These are phyloP conservation scores for Ataeniobius toweri DNA, from an alignment of 2,797 vertebrate genomes.

Conservation along the genomic window DNA sequence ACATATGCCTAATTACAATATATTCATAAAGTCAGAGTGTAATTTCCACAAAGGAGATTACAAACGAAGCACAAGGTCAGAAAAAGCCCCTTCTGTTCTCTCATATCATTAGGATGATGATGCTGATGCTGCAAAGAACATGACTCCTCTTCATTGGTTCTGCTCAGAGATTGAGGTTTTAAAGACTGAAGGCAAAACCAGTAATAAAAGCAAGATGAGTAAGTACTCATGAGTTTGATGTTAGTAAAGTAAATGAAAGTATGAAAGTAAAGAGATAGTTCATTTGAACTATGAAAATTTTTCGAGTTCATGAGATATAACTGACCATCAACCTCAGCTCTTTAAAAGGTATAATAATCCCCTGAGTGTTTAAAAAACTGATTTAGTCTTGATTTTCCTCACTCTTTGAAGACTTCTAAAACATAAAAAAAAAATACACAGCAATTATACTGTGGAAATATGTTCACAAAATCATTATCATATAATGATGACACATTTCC, in stretches of 20 bases:
- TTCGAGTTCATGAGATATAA: constrained; percentile 12
- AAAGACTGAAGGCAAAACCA: constrained; percentile 41
- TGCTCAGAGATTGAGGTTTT: constrained; percentile 62
- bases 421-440: not conserved
- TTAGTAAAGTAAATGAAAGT: constrained; percentile 48
- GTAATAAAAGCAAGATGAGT: constrained; percentile 39
- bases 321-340: not conserved
- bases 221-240: constrained; percentile 44
- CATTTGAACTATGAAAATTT: constrained; percentile 18
- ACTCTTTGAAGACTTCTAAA: not conserved
- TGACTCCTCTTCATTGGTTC: constrained; percentile 61
- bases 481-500: not conserved
- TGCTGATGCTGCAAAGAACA: constrained; percentile 66
- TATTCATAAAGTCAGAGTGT: constrained; percentile 86
- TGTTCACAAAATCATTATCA: not conserved
- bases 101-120: constrained; percentile 68
- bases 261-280: constrained; percentile 24
- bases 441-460: not conserved
- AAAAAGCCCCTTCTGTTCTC: constrained; percentile 72
- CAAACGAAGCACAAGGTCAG: constrained; percentile 82
- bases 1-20: constrained; percentile 90
- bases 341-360: constrained; percentile 8
- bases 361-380: not conserved
- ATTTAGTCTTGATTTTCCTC: not conserved
- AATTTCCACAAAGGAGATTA: constrained; percentile 90